Conservation (phyloP, 2,113 vertebrate species). For the Protomyctophum bolini region DNA sequence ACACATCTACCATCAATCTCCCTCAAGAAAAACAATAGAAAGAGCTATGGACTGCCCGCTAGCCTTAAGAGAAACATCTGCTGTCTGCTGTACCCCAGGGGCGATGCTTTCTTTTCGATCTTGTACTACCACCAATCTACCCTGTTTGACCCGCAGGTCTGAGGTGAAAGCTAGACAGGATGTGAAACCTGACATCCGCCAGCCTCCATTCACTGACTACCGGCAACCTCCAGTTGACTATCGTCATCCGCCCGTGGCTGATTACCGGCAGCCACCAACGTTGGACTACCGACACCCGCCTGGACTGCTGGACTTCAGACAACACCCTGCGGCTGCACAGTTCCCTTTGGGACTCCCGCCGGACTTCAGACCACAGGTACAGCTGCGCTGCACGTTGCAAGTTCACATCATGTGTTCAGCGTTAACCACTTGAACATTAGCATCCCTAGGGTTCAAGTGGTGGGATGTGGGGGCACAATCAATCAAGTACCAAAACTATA, state of each 20-base stretch:
- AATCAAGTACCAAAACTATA: too few species aligned
- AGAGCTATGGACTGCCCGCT: too few species aligned
- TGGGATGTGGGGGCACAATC: too few species aligned
- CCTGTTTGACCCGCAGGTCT: constrained; percentile 85
- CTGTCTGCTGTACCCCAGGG: too few species aligned
- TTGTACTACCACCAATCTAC: constrained; percentile 3
- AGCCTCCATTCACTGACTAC: constrained; percentile 94
- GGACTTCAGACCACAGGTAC: constrained; percentile 96
- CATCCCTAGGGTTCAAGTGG: too few species aligned
- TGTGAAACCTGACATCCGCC: constrained; percentile 96
- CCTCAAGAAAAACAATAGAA: too few species aligned
- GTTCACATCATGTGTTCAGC: not conserved
- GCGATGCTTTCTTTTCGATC: constrained; percentile 11
- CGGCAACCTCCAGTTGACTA: constrained; percentile 96
- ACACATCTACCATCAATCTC: too few species aligned
- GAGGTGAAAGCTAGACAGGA: constrained; percentile 99
- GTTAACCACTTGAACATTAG: too few species aligned
- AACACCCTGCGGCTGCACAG: constrained; percentile 88
- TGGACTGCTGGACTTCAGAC: constrained; percentile 92
- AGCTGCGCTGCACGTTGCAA: not conserved
- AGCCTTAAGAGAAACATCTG: too few species aligned
- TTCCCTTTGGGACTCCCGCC: constrained; percentile 81
- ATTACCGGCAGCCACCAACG: constrained; percentile 92
- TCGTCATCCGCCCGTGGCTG: constrained; percentile 91
- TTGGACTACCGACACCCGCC: constrained; percentile 94